Conservation (phyloP, 2,888 invertebrate species). For the Ptychoptera albimana region DNA sequence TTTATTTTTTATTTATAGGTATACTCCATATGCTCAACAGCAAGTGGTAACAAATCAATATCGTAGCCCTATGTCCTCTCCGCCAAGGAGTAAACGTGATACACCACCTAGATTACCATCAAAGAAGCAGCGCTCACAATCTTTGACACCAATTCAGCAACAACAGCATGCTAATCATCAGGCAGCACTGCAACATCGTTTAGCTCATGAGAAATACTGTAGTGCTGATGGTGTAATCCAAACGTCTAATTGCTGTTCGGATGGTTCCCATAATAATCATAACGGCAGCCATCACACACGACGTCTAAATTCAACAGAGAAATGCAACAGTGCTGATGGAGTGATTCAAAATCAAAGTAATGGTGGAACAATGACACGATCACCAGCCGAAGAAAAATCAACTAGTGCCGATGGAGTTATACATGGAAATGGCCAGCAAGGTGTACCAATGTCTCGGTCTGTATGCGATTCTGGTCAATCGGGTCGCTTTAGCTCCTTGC, state of each 20-base stretch:
- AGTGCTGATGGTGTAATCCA: conserved; percentile 55
- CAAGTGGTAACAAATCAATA: conserved; percentile 11
- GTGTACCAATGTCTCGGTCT: conserved; percentile 30
- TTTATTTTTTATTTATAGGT: conserved; percentile 10
- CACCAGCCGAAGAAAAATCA: conserved; percentile 30
- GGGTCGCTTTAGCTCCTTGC: conserved; percentile 36
- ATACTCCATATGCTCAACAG: conserved; percentile 20
- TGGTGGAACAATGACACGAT: conserved; percentile 8
- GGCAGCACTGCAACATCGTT: conserved; percentile 7
- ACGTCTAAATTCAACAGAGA: conserved; percentile 25
- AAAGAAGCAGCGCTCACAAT: conserved; percentile 63
- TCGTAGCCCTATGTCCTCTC: conserved; percentile 38
- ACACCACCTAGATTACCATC: conserved; percentile 34
- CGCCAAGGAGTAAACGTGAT: conserved; percentile 36
- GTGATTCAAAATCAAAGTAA: conserved; percentile 37
- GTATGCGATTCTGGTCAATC: conserved; percentile 17
- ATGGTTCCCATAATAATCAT: neutral
- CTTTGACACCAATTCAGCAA: conserved; percentile 46
- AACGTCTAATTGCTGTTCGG: conserved; percentile 4
- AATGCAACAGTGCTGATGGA: conserved; percentile 53
- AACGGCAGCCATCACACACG: conserved; percentile 1
- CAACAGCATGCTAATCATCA: conserved; percentile 1
- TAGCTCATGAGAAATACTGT: conserved; percentile 41
- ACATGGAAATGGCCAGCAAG: conserved; percentile 15
- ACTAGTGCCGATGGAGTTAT: conserved; percentile 38